Conservation (phyloP, 2,113 vertebrate genomes). For the Corydoras sp. region DNA sequence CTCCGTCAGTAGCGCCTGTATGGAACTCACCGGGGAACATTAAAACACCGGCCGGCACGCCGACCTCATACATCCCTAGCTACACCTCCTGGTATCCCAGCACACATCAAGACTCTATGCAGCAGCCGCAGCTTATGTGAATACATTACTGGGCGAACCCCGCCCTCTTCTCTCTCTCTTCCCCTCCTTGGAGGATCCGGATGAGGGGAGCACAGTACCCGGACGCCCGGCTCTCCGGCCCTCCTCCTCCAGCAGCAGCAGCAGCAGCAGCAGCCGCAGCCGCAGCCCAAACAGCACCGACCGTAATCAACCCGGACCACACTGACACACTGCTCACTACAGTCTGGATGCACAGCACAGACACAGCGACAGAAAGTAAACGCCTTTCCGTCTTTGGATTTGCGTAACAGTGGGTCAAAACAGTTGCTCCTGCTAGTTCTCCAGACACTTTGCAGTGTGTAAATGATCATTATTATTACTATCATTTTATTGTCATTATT, state of each 20-base stretch:
- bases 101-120: constrained; percentile 98
- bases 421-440: constrained; percentile 61
- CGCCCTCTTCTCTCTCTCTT: constrained; percentile 33
- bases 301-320: constrained; percentile 53
- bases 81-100: constrained; percentile 98
- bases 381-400: constrained; percentile 51
- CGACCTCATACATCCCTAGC: constrained; percentile 92
- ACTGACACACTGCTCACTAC: constrained; percentile 50
- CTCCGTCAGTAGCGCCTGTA: constrained; percentile 83
- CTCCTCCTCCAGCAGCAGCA: constrained; percentile 41
- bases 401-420: constrained; percentile 62
- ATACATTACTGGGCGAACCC: constrained; percentile 48
- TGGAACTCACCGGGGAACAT: constrained; percentile 87
- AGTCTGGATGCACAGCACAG: constrained; percentile 59
- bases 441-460: constrained; percentile 57
- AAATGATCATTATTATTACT: constrained; percentile 49
- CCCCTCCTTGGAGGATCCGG: constrained; percentile 36
- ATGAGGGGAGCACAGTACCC: constrained; percentile 54
- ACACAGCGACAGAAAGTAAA: constrained; percentile 64
- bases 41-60: constrained; percentile 79
- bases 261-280: constrained; percentile 1
- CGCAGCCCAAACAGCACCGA: constrained; percentile 7
- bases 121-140: constrained; percentile 98
- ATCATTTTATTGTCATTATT: constrained; percentile 34
- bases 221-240: constrained; percentile 51